phyloP scores from a whole-genome alignment of 2,797 vertebrate genomes.

The Poeciliopsis presidionis region DNA sequence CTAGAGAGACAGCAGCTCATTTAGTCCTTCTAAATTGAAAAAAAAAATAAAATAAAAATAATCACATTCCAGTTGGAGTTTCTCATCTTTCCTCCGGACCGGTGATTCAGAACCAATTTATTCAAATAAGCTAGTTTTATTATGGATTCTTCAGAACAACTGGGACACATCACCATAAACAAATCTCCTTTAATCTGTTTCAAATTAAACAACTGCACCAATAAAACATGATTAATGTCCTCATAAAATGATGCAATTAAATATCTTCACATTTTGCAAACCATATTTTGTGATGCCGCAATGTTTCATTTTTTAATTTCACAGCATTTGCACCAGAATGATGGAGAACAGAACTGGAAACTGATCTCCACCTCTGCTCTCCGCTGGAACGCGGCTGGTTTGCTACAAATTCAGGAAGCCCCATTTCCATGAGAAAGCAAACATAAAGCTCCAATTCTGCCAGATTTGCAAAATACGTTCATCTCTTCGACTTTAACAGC shows the following conservation, averaged over 20 bases:
- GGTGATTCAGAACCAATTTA: not conserved
- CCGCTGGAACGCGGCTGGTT: not conserved
- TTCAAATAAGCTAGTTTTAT: not conserved
- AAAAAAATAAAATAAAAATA: no score
- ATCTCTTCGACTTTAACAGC: not conserved
- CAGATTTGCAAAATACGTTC: not conserved
- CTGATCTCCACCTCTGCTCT: not conserved
- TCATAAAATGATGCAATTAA: no score
- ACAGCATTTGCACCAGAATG: not conserved
- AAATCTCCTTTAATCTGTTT: not conserved
- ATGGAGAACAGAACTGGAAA: not conserved
- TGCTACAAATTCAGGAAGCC: not conserved
- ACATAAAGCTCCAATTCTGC: not conserved
- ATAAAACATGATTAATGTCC: not conserved
- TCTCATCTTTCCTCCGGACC: not conserved
- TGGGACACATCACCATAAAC: not conserved
- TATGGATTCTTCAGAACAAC: not conserved
- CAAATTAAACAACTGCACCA: not conserved
- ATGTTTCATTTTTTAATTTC: not conserved
- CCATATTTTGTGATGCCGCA: not conserved
- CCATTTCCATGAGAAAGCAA: not conserved
- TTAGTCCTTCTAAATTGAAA: not conserved
- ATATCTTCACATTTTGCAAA: not conserved
- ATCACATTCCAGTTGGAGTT: not conserved
- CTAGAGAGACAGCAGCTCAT: conserved; percentile 4